Conservation (phyloP, 2,888 invertebrate species). For the Cylindroiulus punctatus region DNA sequence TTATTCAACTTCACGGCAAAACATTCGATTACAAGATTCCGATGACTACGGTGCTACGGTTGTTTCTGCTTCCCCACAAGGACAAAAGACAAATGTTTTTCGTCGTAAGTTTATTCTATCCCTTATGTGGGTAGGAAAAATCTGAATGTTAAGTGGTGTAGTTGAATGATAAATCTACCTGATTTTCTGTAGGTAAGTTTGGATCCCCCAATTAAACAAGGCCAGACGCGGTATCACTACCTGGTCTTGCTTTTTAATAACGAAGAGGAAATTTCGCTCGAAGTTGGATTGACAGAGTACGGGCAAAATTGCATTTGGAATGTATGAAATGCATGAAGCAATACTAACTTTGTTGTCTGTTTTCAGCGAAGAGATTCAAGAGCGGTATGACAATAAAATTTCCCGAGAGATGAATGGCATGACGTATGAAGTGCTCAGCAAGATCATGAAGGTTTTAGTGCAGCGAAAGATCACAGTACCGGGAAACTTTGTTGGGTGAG, state of each 20-base stretch:
- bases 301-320: too few species aligned
- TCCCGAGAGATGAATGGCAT: constrained; percentile 90
- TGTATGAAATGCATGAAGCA: too few species aligned
- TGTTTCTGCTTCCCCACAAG: constrained; percentile 95
- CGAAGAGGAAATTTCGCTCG: constrained; percentile 92
- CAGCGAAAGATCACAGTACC: constrained; percentile 95
- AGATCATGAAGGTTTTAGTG: constrained; percentile 95
- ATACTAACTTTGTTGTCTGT: not conserved
- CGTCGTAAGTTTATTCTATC: constrained; percentile 76
- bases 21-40: constrained; percentile 69
- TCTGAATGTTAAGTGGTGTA: too few species aligned
- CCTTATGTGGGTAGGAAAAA: too few species aligned
- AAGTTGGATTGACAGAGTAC: constrained; percentile 90
- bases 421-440: constrained; percentile 93
- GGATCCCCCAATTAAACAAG: constrained; percentile 99
- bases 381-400: constrained; percentile 93
- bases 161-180: constrained; percentile 53
- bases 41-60: constrained; percentile 86
- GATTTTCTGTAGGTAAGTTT: constrained; percentile 75
- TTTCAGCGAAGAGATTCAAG: constrained; percentile 83
- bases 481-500: constrained; percentile 89
- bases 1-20: constrained; percentile 94
- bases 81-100: constrained; percentile 99
- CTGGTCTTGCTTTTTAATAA: constrained; percentile 92
- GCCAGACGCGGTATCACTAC: constrained; percentile 98